These are phyloP conservation scores for Mionectes olivaceus DNA, from an alignment of 2,797 vertebrate species.

Conservation along the genomic window DNA sequence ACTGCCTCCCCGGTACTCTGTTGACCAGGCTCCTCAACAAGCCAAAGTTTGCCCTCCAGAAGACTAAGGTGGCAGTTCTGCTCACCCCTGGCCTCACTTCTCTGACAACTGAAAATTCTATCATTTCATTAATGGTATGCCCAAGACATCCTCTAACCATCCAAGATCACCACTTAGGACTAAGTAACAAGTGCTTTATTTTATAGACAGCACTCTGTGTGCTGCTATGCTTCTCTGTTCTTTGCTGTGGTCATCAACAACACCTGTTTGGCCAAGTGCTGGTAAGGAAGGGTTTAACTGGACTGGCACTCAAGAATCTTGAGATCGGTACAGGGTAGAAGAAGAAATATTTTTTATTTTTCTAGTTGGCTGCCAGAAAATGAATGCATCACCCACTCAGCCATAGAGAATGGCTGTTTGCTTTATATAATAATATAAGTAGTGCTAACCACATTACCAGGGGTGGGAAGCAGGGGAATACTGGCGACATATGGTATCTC, in stretches of 20 bases:
- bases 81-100: neutral
- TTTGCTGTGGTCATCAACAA: neutral
- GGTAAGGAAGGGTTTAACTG: neutral
- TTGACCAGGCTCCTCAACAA: neutral
- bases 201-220: neutral
- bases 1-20: neutral
- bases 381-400: fast-evolving
- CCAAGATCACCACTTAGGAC: neutral
- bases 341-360: neutral
- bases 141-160: neutral
- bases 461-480: fast-evolving
- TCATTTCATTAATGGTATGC: neutral
- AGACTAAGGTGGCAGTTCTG: neutral
- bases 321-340: fast-evolving
- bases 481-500: neutral
- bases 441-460: neutral
- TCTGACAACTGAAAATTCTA: neutral
- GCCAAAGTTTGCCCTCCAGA: neutral
- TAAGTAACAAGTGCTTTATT: neutral
- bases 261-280: neutral
- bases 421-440: neutral
- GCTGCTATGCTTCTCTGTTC: neutral
- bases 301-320: neutral
- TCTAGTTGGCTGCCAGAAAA: neutral
- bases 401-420: neutral